Evolutionary conservation across 2,113 vertebrate species (phyloP), one percentile per base, ranked within the genome.

Genomic region (Solenodon paradoxus): DNA sequence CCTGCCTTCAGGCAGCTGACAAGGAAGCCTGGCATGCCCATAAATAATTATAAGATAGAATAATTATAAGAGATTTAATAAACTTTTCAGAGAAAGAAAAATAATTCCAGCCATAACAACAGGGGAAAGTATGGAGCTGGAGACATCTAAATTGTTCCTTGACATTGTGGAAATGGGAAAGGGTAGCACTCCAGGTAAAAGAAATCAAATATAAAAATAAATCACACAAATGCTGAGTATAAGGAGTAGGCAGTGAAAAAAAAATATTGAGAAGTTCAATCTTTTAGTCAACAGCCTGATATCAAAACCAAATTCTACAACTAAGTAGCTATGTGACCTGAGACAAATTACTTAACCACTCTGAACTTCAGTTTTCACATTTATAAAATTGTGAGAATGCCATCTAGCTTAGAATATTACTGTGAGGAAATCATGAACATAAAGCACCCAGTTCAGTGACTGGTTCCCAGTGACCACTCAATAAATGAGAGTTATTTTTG

Each of bases 331-430:
- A 9, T 87, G 38, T 84, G 79, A 93, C 22, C 64, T 80, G 88
- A 51, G 19, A 78, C 3, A 61, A 88, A 74, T 55, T 63, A 32
- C 59, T 92, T 66, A 94, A 49, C 47, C 35, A 80, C 90, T 95
- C 79, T 81, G 79, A 93, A 69, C 63, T 92, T 92, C 53, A 51
- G 45, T 71, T 94, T n/a, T 89, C 42, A 80, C 22, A 66, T 90
- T 89, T 59, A 1, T 92, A 64, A 80, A 71, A 66, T 6, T 32
- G 42, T 7, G 42, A 61, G 49, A 88, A 55, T 53, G 2, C 24
- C 17, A 9, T 83, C 28, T n/a, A 61, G 45, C 22, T 89, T 53
- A 42, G 8, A 55, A 11, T 17, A 79, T 66, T 68, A n/a, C 30
- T 71, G 22, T 83, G 55, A 96, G 40, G 57, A 96, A 74, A 72